A percentile compares a stretch with the other conserved stretches of the same genome.
Conservation (phyloP, 2,888 invertebrate genomes). For the Altica lythri region DNA sequence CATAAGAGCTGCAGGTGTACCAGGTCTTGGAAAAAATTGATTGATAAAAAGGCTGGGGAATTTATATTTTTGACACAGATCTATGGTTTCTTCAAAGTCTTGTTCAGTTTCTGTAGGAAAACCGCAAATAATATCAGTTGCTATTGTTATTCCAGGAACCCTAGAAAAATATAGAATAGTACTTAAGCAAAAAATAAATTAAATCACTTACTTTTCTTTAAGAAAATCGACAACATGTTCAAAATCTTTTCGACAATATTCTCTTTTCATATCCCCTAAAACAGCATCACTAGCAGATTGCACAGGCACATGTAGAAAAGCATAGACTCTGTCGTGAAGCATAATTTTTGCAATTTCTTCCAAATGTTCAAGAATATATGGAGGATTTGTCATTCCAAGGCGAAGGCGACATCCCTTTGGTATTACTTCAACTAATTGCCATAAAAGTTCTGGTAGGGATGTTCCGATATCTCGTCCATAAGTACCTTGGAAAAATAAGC, state of each 20-base stretch:
- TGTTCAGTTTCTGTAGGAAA: slow-evolving; percentile 93
- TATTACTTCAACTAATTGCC: slow-evolving; percentile 79
- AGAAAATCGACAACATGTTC: slow-evolving; percentile 86
- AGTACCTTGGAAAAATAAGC: slow-evolving; percentile 65
- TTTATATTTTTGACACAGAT: slow-evolving; percentile 80
- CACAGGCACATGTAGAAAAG: slow-evolving; percentile 96
- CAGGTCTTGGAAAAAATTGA: slow-evolving; percentile 95
- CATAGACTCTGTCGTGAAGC: slow-evolving; percentile 86
- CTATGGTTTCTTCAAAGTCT: slow-evolving; percentile 88
- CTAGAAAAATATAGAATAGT: slow-evolving; percentile 56
- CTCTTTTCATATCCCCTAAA: slow-evolving; percentile 92
- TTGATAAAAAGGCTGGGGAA: slow-evolving; percentile 97
- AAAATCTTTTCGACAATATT: slow-evolving; percentile 90
- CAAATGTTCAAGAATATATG: slow-evolving; percentile 94
- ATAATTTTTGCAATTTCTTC: slow-evolving; percentile 87
- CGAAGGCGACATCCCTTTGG: slow-evolving; percentile 79
- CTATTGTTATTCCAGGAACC: slow-evolving; percentile 89
- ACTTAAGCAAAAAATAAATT: background rate
- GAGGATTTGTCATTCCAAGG: slow-evolving; percentile 98
- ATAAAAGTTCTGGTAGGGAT: slow-evolving; percentile 83
- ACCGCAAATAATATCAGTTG: slow-evolving; percentile 98
- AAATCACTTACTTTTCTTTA: slow-evolving; percentile 64
- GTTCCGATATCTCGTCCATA: slow-evolving; percentile 94
- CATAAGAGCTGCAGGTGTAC: slow-evolving; percentile 95
- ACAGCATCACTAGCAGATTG: slow-evolving; percentile 97